Evolutionary conservation across 2,113 vertebrate species (phyloP), one percentile per base, ranked within the genome.

Genomic region (Ammospiza caudacuta): DNA sequence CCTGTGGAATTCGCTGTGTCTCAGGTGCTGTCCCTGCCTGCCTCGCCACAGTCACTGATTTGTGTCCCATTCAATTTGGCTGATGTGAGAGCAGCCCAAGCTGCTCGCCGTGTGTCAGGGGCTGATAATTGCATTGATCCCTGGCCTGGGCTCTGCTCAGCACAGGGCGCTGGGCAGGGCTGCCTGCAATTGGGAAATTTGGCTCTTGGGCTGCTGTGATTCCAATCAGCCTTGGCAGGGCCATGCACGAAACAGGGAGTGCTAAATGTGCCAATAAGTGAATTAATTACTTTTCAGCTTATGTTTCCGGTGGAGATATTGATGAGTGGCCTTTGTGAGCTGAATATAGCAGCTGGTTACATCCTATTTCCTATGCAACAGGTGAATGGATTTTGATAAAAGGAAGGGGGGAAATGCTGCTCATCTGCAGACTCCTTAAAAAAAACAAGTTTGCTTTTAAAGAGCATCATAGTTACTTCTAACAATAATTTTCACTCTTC

Each of bases 91-190:
- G 80, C 43, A 61, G 87, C 91, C 74, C 63, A 22, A 59, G 75
- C 69, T 47, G 83, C 91, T 94, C 43, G 46, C 94, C 84, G 33
- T 85, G 94, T 95, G 90, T 95, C 94, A 88, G 83, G 64, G 89
- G 90, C 89, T 97, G 97, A 97, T 97, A 97, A 96, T 89, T 96
- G 88, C 95, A 97, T 91, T 97, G 92, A 97, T 97, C 92, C 82
- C 88, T 75, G 58, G 93, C 94, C n/a, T 52, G 57, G 52, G 61
- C 54, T 83, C 54, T 83, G 70, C 86, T 90, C 90, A 67, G 96
- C 82, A 94, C 87, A 35, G 89, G 76, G 59, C 29, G 90, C 23
- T 47, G 74, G 75, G 49, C 28, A 83, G 87, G 91, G n/a, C 82
- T 90, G 73, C 73, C 70, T 90, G 74, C 90, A 96, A 95, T 94